phyloP scores from a whole-genome alignment of 2,113 vertebrate species.

The Poicephalus meyeri region DNA sequence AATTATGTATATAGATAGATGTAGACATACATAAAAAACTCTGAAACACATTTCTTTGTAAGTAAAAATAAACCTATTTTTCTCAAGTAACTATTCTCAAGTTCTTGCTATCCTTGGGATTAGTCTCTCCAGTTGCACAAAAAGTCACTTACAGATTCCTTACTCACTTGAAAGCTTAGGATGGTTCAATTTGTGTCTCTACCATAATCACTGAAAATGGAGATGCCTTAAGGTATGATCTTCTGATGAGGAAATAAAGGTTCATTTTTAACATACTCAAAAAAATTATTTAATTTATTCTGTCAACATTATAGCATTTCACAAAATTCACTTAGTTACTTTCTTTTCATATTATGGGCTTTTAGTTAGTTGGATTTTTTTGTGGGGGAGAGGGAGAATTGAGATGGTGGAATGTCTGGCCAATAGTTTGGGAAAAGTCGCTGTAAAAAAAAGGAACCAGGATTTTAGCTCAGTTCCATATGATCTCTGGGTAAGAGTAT shows the following conservation, averaged over 20 bases:
- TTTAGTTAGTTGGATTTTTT: not conserved
- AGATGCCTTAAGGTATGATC: not conserved
- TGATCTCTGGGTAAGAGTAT: not conserved
- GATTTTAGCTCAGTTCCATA: not conserved
- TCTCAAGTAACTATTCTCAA: not conserved
- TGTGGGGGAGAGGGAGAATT: rapidly evolving
- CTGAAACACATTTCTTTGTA: not conserved
- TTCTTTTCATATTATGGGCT: not conserved
- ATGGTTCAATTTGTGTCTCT: not conserved
- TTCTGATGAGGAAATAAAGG: not conserved
- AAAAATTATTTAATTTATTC: not conserved
- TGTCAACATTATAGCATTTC: not conserved
- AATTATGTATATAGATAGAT: not conserved
- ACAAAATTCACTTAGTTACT: not conserved
- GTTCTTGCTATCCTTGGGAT: not conserved
- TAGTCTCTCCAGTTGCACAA: not conserved
- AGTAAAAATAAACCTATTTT: not conserved
- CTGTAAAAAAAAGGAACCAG: not conserved
- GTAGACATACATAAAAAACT: not conserved
- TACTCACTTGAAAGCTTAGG: not conserved
- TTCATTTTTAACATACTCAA: not conserved
- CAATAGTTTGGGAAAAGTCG: not conserved
- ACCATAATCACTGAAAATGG: not conserved
- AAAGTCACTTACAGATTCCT: not conserved
- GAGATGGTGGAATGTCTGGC: not conserved